Evolutionary conservation across 2,113 vertebrate species (phyloP).

Genomic region (Periophthalmodon schlosseri): DNA sequence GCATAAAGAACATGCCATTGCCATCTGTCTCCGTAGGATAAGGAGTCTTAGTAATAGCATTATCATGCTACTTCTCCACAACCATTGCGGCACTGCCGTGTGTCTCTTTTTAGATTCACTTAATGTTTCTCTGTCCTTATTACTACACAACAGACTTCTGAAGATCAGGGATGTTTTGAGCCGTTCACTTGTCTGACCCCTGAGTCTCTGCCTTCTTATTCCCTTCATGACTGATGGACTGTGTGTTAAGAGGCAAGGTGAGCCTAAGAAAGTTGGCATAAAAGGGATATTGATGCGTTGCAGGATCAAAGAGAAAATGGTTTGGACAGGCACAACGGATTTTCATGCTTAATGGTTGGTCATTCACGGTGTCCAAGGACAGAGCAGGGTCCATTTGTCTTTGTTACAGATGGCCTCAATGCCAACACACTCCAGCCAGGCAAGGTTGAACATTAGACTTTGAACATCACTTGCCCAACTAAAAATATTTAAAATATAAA

Average conservation of each 20-base stretch:
- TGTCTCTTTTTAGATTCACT: neutral
- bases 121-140: neutral
- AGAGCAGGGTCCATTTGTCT: conserved; percentile 33
- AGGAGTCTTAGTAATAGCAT: neutral
- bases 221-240: conserved; percentile 24
- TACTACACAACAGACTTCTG: neutral
- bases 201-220: conserved; percentile 1
- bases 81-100: neutral
- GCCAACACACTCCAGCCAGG: conserved; percentile 20
- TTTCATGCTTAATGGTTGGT: conserved; percentile 31
- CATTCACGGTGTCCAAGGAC: conserved; percentile 35
- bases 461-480: neutral
- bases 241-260: conserved; percentile 10
- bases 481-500: neutral
- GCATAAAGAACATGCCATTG: no score
- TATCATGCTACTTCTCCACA: neutral
- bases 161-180: conserved; percentile 9
- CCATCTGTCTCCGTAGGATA: neutral
- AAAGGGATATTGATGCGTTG: conserved; percentile 36
- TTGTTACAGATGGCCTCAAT: conserved; percentile 15
- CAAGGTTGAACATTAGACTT: conserved; percentile 12
- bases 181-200: conserved; percentile 26
- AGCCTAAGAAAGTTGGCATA: neutral
- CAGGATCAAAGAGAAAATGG: conserved; percentile 38
- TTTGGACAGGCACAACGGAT: conserved; percentile 16